phyloP scores from a whole-genome alignment of 2,888 invertebrate species.

The Nowickia ferox region DNA sequence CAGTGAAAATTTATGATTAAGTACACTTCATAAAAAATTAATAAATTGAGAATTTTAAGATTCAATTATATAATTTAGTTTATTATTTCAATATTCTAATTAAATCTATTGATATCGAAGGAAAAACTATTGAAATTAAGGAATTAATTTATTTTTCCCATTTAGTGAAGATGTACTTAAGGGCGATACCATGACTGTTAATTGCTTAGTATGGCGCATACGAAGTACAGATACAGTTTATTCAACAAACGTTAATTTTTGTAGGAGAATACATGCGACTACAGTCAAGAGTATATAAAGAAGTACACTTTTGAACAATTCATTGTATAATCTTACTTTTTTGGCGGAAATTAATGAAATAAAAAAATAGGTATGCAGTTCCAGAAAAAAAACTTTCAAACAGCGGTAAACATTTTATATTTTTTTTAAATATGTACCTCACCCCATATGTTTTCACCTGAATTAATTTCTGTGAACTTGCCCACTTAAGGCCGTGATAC shows the following conservation, averaged over 20 bases:
- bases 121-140: neutral
- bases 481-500: too few relatives aligned
- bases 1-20: conserved; percentile 64
- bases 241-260: conserved; percentile 66
- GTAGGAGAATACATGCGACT: conserved; percentile 54
- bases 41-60: neutral
- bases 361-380: neutral
- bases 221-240: conserved; percentile 56
- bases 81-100: neutral
- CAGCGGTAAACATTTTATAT: too few relatives aligned
- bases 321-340: neutral
- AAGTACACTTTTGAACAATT: conserved; percentile 12
- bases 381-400: too few relatives aligned
- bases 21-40: conserved; percentile 48
- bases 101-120: neutral
- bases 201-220: conserved; percentile 65
- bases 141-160: neutral
- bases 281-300: conserved; percentile 44
- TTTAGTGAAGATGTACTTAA: conserved; percentile 13
- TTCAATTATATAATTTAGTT: neutral
- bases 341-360: neutral
- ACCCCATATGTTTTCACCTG: too few relatives aligned
- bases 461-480: too few relatives aligned
- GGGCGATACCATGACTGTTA: conserved; percentile 55
- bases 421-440: too few relatives aligned